Base-by-base conservation (phyloP, 2,888 invertebrate species). In the Pimpla rufipes region DNA sequence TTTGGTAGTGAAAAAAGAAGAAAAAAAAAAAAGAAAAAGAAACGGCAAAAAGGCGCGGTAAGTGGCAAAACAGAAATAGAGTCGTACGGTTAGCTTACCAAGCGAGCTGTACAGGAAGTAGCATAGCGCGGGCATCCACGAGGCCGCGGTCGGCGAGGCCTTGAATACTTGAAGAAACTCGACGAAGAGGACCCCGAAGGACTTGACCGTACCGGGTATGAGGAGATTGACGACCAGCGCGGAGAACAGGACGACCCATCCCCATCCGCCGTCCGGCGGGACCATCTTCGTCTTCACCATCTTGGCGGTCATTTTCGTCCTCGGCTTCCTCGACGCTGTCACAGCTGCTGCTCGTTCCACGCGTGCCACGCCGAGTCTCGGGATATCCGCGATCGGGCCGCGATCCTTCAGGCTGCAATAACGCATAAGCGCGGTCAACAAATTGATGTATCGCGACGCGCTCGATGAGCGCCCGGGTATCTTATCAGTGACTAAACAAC, bases 41-140 rank as follows among this genome's bases (percentile, higher is more conserved):
- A n/a, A n/a, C n/a, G n/a, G n/a, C n/a, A n/a, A n/a, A n/a, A n/a
- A n/a, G n/a, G n/a, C n/a, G 71, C 47, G 74, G 68, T 37, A 18
- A 16, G 70, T 23, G 18, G 37, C 52, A 23, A 73, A 64, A 73
- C 35, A 68, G 47, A 42, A 37, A 68, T 62, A 50, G 16, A 57
- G 73, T 13, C 62, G 29, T 23, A n/a, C n/a, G n/a, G 74, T 66
- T 75, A 76, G 83, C 94, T 94, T 93, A 97, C 97, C 97, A 91
- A 97, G 94, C 88, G 97, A 97, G 93, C 97, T 97, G 94, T 97
- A 98, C 16, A 98, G 94, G 93, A 97, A 98, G 93, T 97, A 98
- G 90, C 97, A 97, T 6, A 98, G 93, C 0, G 97, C 97, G 13
- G 97, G 97, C 89, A 98, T 97, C 94, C 97, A 97, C 0, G 97